These are phyloP conservation scores for Neodiprion virginianus DNA, from an alignment of 1,140 invertebrate species.

Conservation along the genomic window DNA sequence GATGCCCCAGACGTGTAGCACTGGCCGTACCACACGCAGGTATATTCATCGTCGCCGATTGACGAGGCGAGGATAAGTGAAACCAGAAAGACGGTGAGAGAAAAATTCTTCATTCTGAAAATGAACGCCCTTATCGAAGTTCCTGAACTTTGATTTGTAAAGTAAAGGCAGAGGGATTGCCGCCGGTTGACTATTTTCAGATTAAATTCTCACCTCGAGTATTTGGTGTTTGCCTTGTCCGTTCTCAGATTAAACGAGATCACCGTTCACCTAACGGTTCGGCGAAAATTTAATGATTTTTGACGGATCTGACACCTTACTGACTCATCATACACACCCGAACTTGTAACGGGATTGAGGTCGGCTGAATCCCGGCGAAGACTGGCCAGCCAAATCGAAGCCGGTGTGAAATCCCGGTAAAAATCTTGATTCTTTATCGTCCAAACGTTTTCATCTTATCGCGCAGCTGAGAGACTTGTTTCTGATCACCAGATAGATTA, in stretches of 20 bases:
- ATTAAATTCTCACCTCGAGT: too few relatives aligned
- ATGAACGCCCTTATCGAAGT: background rate
- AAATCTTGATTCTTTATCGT: background rate
- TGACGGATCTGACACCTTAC: too few relatives aligned
- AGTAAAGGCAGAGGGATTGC: too few relatives aligned
- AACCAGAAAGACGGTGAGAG: background rate
- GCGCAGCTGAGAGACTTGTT: background rate
- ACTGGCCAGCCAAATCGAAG: background rate
- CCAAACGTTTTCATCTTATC: background rate
- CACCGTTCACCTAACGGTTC: too few relatives aligned
- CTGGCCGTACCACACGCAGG: conserved; percentile 67
- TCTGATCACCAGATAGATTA: background rate
- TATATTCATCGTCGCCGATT: conserved; percentile 8
- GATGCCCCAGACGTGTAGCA: conserved; percentile 46
- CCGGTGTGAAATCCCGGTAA: background rate
- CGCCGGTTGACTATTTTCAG: too few relatives aligned
- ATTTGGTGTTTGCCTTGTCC: too few relatives aligned
- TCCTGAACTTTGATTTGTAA: background rate
- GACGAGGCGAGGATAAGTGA: conserved; percentile 12
- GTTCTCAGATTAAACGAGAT: too few relatives aligned
- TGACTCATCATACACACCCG: too few relatives aligned
- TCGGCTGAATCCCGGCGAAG: background rate
- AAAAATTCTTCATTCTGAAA: background rate
- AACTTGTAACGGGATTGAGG: background rate
- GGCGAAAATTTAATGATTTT: too few relatives aligned